Evolutionary conservation across 2,888 invertebrate species (phyloP), one percentile per base, ranked within the genome.

Genomic region (Lasioglossum villosulum): DNA sequence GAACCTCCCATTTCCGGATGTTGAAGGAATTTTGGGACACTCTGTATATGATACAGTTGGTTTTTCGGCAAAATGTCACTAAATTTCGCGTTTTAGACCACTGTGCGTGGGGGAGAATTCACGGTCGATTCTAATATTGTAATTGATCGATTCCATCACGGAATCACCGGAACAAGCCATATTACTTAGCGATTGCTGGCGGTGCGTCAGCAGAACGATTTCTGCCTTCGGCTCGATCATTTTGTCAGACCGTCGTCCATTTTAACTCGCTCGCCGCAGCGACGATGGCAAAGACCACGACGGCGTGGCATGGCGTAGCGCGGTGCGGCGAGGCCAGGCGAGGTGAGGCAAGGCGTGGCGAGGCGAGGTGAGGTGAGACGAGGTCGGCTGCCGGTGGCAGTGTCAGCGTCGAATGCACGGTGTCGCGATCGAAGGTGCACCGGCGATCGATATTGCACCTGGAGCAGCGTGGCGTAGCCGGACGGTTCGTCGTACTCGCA

Each of bases 401-500:
- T 63, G 71, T 48, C 56, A 75, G 75, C 71, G 74, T 56, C 48
- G 63, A 56, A 66, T 48, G 82, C 37, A 63, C 30, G 48, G 71
- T 34, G 77, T 59, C 71, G 75, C 84, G 81, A 87, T 87, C 86
- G 84, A 87, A 86, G 80, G 82, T 82, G 73, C 77, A 87, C 78
- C 79, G 78, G 27, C 10, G 87, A 82, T 88, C 87, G 88, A 88
- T 88, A 88, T 82, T 85, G 85, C 88, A 87, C 87, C 88, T 88
- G 87, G 88, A 84, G 75, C 80, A 48, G 52, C 30, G 73, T 77
- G 71, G 81, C 52, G 70, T 59, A 48, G 63, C 45, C 63, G 52
- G 66, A 63, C 72, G 30, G 84, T 82, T 81, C 84, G 85, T 76
- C 81, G 79, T 80, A 56, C 78, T 70, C 73, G 80, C 70, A 66